These are phyloP conservation scores for Chauna torquata DNA, from an alignment of 2,113 vertebrate genomes.

Conservation along the genomic window DNA sequence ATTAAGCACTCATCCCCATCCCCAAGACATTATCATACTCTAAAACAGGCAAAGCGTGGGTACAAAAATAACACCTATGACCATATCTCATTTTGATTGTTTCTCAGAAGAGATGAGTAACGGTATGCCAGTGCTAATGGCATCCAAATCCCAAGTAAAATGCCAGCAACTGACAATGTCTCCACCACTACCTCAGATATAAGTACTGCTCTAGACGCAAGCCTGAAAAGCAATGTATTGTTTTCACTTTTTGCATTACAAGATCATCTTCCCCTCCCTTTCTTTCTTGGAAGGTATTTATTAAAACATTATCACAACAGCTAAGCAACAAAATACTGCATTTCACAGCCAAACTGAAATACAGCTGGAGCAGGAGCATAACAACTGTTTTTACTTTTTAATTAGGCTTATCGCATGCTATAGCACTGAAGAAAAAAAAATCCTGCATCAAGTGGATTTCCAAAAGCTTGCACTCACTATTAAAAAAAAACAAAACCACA, in stretches of 20 bases:
- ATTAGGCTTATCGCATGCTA: background rate
- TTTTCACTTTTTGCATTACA: background rate
- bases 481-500: background rate
- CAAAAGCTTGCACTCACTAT: background rate
- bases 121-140: background rate
- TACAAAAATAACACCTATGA: background rate
- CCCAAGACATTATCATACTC: background rate
- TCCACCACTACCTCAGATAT: too few relatives aligned
- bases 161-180: background rate
- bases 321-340: background rate
- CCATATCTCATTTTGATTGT: fast-evolving
- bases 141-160: background rate
- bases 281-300: background rate
- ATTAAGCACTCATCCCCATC: background rate
- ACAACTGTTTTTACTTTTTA: background rate
- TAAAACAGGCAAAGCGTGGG: background rate
- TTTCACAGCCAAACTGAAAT: background rate
- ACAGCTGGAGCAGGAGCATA: background rate
- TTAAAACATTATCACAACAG: background rate
- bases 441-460: background rate
- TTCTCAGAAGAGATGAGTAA: background rate
- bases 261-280: background rate
- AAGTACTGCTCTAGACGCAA: background rate
- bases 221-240: too few relatives aligned
- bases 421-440: background rate